Base-by-base conservation (phyloP, 2,113 vertebrate genomes). In the Zosterops hypoxanthus region DNA sequence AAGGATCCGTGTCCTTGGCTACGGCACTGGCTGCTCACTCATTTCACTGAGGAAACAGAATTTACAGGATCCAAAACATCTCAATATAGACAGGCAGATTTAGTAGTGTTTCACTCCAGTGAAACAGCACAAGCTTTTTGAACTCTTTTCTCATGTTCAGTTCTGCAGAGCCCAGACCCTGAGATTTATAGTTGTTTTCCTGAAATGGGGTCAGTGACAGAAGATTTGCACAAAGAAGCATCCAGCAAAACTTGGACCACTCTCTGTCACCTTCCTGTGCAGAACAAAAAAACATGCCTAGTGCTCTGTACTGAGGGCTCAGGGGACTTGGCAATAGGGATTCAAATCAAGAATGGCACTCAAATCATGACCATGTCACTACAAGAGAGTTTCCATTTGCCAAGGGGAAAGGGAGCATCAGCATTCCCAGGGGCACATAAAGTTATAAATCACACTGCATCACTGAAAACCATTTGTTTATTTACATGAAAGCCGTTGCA, bases 1-100 rank as follows among this genome's bases (percentile, higher is more conserved):
- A 3, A 26, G 23, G 69, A 28, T 16, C 66, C 5, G 33, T 83
- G 89, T 44, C 86, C 76, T 47, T 56, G 83, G 83, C 90, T 63
- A 73, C 59, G 0, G 86, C 79, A 39, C 66, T 11, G 10, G 15
- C 76, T 56, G 88, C 89, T 80, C 83, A 60, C 36, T 49, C 53
- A 57, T 93, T 60, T 53, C 90, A 34, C 93, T 6, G 52, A 79
- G 86, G 92, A 96, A 92, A 91, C 16, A 36, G 66, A 76, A 60
- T 28, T 90, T 59, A 53, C 49, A 60, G 71, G 68, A 60, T 18
- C 75, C 75, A 25, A 92, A 76, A 42, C 73, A 41, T 78, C 88
- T 90, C 89, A 68, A 23, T 73, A 60, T 83, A 52, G 85, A 64
- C n/a, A 47, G 69, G 57, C 77, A 91, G 76, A 71, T 75, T 60